Percentiles rank a stretch among this genome's conserved stretches.
These are phyloP conservation scores for Merops nubicus DNA, from an alignment of 2,113 vertebrate species.

Conservation along the genomic window DNA sequence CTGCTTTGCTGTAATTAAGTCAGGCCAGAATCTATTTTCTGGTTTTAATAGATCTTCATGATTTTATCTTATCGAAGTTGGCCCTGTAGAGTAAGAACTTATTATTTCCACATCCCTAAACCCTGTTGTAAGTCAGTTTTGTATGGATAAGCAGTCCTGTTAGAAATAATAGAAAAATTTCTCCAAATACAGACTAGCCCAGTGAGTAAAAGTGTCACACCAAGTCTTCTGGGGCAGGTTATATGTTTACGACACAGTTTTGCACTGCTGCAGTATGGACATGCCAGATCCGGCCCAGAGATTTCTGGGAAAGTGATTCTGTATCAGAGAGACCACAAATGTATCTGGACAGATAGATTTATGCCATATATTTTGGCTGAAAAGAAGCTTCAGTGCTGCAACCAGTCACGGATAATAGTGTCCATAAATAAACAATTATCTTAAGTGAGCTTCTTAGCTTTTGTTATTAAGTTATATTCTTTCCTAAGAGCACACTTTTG, in stretches of 20 bases:
- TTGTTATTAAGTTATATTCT: background rate
- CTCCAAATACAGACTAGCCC: background rate
- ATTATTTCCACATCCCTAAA: background rate
- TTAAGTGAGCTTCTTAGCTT: background rate
- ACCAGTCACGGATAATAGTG: background rate
- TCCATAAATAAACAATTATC: background rate
- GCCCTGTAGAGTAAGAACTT: background rate
- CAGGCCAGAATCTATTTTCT: background rate
- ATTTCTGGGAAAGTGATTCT: background rate
- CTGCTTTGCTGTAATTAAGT: background rate
- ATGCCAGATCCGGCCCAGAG: background rate
- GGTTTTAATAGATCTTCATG: background rate
- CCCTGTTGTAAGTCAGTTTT: background rate
- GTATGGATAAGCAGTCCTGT: accelerated
- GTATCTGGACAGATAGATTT: background rate
- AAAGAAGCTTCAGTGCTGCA: background rate
- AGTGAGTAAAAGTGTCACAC: background rate
- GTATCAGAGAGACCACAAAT: background rate
- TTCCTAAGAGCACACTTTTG: background rate
- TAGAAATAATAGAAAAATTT: background rate
- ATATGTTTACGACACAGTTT: background rate
- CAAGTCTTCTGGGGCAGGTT: background rate
- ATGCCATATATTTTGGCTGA: background rate
- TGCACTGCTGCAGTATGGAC: background rate
- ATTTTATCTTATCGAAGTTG: background rate